phyloP scores from a whole-genome alignment of 1,140 invertebrate species.

The Geopemphigus sp. region DNA sequence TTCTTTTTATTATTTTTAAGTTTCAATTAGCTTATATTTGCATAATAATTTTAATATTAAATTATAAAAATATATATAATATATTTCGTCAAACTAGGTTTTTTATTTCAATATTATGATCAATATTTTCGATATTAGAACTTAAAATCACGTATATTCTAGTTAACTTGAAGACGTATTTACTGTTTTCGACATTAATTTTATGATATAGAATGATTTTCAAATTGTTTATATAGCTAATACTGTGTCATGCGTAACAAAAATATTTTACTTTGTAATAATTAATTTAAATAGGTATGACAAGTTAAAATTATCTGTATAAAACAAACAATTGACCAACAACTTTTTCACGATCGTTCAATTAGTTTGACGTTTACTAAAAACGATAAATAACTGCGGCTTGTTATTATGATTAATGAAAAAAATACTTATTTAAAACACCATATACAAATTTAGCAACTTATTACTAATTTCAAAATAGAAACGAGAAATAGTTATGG shows the following conservation, averaged over 20 bases:
- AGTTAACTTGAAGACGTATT: too few species aligned
- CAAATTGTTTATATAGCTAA: too few species aligned
- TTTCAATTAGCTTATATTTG: too few species aligned
- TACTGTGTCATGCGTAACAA: neutral
- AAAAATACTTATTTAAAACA: neutral
- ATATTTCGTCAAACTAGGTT: too few species aligned
- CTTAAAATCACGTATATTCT: too few species aligned
- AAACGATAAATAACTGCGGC: neutral
- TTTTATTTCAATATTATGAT: too few species aligned
- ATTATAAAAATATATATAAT: too few species aligned
- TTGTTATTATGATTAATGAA: slow-evolving; percentile 7
- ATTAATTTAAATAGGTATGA: slow-evolving; percentile 14
- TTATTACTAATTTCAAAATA: neutral
- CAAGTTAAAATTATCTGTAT: slow-evolving; percentile 1
- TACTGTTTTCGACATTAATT: too few species aligned
- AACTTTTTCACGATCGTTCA: slow-evolving; percentile 1
- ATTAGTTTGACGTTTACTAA: slow-evolving; percentile 14
- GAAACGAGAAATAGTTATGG: neutral
- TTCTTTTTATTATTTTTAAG: too few species aligned
- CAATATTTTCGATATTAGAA: too few species aligned
- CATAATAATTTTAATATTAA: too few species aligned
- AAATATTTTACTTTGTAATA: slow-evolving; percentile 10
- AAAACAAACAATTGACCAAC: neutral
- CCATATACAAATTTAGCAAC: neutral
- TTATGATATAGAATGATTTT: too few species aligned